Evolutionary conservation across 2,888 invertebrate species (phyloP), one percentile per base, ranked within the genome.

Genomic region (Adelphocoris suturalis): DNA sequence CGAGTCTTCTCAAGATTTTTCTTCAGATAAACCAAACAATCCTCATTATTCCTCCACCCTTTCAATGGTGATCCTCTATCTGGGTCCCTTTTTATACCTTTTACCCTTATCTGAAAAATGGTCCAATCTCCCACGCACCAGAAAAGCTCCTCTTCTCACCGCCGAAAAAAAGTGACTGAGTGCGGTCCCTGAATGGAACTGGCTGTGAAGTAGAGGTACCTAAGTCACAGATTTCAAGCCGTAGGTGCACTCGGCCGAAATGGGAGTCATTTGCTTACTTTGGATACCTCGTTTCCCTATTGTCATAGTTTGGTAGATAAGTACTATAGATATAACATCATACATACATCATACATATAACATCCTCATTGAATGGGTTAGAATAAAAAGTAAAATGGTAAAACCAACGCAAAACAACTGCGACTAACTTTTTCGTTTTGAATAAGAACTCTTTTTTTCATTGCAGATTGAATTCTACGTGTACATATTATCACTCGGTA

Each of bases 21-120:
- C 23, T 52, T 52, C 80, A 55, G 88, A 88, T 88, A 88, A 88
- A 88, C 88, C 88, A 88, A 88, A 88, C 88, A 88, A 52, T 55
- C 52, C 88, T 78, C 88, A 88, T 88, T 88, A 88, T 68, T 76
- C 78, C 55, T 88, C 88, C 88, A 78, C 88, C 88, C 57, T 88
- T 88, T 78, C 88, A 88, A 88, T 52, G 88, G 88, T 61, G 61
- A 85, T 85, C 37, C 61, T 85, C 85, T 27, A 85, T 61, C 61
- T 85, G 16, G 55, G 3, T 9, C 68, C 11, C 12, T 68, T 68
- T 68, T 23, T 68, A 23, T 23, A 19, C 68, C 27, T 85, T 85
- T 37, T 61, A 9, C 84, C 19, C 68, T 23, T 61, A 85, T 85
- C 85, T 85, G 85, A 85, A 85, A 85, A 85, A 85, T 85, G 57